Conservation (phyloP, 2,888 invertebrate species). For the Lucinisca nassula region DNA sequence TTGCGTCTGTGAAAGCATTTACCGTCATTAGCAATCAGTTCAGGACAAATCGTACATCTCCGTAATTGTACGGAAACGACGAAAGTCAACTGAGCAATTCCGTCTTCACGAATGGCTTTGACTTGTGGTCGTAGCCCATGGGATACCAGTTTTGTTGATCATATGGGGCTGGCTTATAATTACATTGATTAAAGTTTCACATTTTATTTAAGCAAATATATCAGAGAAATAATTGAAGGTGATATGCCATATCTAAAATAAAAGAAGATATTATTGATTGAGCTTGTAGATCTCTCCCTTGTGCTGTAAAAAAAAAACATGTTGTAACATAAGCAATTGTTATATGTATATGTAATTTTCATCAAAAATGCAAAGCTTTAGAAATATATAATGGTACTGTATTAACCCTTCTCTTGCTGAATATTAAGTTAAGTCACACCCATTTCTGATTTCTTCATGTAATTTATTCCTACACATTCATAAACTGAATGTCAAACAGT, state of each 20-base stretch:
- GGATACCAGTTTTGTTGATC: background rate
- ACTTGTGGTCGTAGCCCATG: constrained; percentile 14
- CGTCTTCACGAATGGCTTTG: background rate
- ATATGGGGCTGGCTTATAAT: background rate
- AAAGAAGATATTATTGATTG: too few relatives aligned
- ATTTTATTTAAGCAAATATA: background rate
- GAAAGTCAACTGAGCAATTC: background rate
- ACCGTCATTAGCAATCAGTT: background rate
- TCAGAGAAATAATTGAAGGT: background rate
- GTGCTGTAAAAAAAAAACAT: too few relatives aligned
- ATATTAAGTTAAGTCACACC: too few relatives aligned
- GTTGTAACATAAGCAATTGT: too few relatives aligned
- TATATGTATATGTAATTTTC: too few relatives aligned
- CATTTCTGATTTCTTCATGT: too few relatives aligned
- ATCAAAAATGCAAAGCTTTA: too few relatives aligned
- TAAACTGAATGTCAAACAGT: too few relatives aligned
- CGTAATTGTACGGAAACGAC: constrained; percentile 13
- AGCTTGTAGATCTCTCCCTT: too few relatives aligned
- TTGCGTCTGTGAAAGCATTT: constrained; percentile 83
- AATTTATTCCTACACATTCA: too few relatives aligned
- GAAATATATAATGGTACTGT: too few relatives aligned
- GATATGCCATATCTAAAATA: background rate
- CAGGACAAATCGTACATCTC: background rate
- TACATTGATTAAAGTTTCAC: background rate
- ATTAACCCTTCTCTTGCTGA: too few relatives aligned